These are phyloP conservation scores for Gymnorhina tibicen DNA, from an alignment of 2,113 vertebrate genomes.

Conservation along the genomic window DNA sequence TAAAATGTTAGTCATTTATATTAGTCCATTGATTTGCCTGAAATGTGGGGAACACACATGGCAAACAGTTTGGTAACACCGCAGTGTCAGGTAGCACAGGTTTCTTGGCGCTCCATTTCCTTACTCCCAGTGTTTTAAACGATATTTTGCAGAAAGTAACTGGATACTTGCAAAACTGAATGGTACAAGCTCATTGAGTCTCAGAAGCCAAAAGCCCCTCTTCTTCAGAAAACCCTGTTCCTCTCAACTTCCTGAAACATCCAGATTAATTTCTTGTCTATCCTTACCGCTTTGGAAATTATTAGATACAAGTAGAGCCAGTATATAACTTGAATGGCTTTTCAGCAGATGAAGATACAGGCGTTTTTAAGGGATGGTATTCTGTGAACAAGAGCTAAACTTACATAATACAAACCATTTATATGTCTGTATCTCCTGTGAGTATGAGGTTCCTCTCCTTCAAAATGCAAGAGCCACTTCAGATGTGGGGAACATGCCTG, in stretches of 20 bases:
- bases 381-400: neutral
- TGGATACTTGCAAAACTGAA: neutral
- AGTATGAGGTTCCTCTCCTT: neutral
- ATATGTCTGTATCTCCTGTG: neutral
- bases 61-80: neutral
- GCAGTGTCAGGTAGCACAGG: neutral
- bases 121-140: neutral
- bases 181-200: neutral
- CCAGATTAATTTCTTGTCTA: neutral
- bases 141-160: neutral
- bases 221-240: neutral
- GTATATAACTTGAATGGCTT: neutral
- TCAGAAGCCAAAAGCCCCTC: neutral
- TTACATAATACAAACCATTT: neutral
- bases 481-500: neutral
- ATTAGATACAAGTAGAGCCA: neutral
- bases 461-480: neutral
- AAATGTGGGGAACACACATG: neutral
- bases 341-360: neutral
- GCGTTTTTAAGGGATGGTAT: neutral
- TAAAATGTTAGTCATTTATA: neutral
- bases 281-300: neutral
- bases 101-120: neutral
- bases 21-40: neutral
- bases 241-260: neutral